These are phyloP conservation scores for Pterostichus niger DNA, from an alignment of 2,888 invertebrate species.

Conservation along the genomic window DNA sequence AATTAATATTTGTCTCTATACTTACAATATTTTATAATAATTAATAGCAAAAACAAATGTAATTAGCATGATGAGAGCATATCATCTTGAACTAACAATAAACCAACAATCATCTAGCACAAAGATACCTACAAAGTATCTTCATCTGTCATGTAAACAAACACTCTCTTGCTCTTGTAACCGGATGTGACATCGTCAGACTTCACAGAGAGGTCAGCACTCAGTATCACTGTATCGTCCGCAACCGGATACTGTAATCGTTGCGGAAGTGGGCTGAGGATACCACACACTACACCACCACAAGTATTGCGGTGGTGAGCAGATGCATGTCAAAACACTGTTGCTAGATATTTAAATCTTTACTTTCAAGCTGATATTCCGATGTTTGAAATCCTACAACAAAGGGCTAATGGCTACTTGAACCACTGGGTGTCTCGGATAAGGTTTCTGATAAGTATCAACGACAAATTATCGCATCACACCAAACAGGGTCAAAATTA, in stretches of 20 bases:
- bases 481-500: too few relatives aligned
- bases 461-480: too few relatives aligned
- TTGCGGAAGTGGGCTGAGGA: slow-evolving; percentile 21
- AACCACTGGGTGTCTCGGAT: too few relatives aligned
- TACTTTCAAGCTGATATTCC: too few relatives aligned
- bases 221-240: slow-evolving; percentile 32
- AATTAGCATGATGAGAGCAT: background rate
- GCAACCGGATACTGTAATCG: slow-evolving; percentile 49
- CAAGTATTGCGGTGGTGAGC: background rate
- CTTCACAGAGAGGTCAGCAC: slow-evolving; percentile 21
- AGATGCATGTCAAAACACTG: background rate
- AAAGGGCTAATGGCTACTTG: too few relatives aligned
- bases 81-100: background rate
- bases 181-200: slow-evolving; percentile 42
- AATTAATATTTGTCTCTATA: too few relatives aligned
- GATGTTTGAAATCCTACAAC: too few relatives aligned
- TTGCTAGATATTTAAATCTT: too few relatives aligned
- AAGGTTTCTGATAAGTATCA: too few relatives aligned
- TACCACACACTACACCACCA: background rate
- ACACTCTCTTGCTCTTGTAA: slow-evolving; percentile 7
- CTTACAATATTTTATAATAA: too few relatives aligned
- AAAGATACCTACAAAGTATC: background rate
- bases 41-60: background rate
- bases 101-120: slow-evolving; percentile 3
- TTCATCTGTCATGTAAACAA: slow-evolving; percentile 12